Conservation (phyloP, 2,113 vertebrate genomes). For the Zosterops lateralis region DNA sequence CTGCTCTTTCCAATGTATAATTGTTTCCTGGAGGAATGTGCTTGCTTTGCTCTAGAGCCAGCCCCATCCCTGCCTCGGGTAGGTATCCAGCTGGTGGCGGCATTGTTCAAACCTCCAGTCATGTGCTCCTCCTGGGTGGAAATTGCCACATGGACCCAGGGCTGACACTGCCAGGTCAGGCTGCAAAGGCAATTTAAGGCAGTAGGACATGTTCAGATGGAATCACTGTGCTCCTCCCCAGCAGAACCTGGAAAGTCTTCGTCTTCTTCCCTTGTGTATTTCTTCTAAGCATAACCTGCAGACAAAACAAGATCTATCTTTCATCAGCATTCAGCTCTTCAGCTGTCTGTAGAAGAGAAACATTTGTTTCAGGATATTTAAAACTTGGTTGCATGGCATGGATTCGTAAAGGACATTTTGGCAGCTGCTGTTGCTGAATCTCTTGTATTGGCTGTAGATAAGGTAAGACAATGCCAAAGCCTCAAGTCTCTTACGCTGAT, state of each 20-base stretch:
- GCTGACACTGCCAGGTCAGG: background rate
- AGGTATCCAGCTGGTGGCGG: conserved; percentile 6
- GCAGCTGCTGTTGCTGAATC: background rate
- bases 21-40: background rate
- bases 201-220: background rate
- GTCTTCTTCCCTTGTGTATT: background rate
- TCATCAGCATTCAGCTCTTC: background rate
- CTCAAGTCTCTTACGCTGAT: background rate
- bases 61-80: background rate
- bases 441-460: background rate
- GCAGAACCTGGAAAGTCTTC: background rate
- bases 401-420: background rate
- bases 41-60: background rate
- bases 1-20: background rate
- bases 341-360: background rate
- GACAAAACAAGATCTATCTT: background rate
- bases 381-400: background rate
- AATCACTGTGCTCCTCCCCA: background rate
- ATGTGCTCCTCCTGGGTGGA: background rate
- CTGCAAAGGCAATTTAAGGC: background rate
- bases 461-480: background rate
- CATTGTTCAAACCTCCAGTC: conserved; percentile 25
- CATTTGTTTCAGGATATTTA: background rate
- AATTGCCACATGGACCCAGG: background rate
- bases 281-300: background rate